Base-by-base conservation (phyloP, 30 jellyfish, hydroid and myxozoan genomes). In the Pseudorhiza aurosa region DNA sequence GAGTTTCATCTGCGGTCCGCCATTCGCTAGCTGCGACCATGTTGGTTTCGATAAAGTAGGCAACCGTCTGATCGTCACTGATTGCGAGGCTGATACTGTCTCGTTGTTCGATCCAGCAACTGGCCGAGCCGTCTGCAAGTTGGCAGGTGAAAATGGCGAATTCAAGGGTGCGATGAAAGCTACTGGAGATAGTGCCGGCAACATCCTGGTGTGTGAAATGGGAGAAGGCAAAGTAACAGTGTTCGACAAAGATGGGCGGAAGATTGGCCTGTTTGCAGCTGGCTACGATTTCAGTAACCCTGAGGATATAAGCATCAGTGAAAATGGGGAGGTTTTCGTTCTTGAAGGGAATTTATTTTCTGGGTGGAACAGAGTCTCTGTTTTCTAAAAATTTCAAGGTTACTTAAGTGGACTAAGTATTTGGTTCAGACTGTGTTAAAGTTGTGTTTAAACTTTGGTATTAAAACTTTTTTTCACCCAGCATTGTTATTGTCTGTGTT, bases 351-450 rank as follows among this genome's bases (percentile, higher is more conserved):
- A 43, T 25, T 36, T 67, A 19, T 31, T 77, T 25, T 18, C 43
- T 53, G 97, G 97, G 1, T 87, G 94, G 94, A 80, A 68, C 73
- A 58, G 76, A 70, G 80, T 87, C 33, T 29, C 84, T 35, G 90
- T 79, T 6, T 87, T 87, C 62, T 71, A 47, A 47, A 8, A 26
- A 39, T 12, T 39, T 39, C 50, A 39, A 39, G 7, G 50, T 5
- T 12, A n/a, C n/a, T n/a, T n/a, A n/a, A n/a, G n/a, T n/a, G n/a
- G n/a, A n/a, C n/a, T n/a, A n/a, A n/a, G n/a, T n/a, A n/a, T n/a
- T n/a, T n/a, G n/a, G n/a, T n/a, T n/a, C n/a, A n/a, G n/a, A n/a
- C n/a, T n/a, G n/a, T n/a, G n/a, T n/a, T n/a, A n/a, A n/a, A n/a
- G n/a, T n/a, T n/a, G n/a, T n/a, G n/a, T n/a, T n/a, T n/a, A n/a